Evolutionary conservation across 1,140 invertebrate genomes (phyloP), one percentile per base, ranked within the genome.

Genomic region (Mamestra configurata): DNA sequence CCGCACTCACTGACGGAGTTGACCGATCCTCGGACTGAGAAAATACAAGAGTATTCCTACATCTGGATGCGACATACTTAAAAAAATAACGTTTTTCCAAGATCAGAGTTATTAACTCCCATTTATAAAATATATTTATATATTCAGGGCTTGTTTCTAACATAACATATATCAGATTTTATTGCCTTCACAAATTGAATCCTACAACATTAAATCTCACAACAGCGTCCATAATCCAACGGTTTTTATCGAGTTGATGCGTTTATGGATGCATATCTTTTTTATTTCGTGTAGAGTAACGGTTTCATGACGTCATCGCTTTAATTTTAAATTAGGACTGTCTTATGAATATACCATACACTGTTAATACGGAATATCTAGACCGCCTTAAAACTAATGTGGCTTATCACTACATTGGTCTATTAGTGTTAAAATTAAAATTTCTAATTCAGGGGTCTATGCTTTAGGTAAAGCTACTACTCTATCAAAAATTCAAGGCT

Each of bases 1-100:
- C 95, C n/a, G 94, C 94, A 31, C 93, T 92, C 66, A 92, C 91
- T 40, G 90, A 92, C 55, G 95, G 94, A 61, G 95, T 95, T 49
- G 93, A 93, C 22, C 93, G 88, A 71, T 93, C 95, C 79, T 95
- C 95, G 73, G 90, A 88, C 94, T 95, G 84, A 15, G 81, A 77
- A 79, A 40, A n/a, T 35, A 40, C n/a, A 66, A 40, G 1, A 40
- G 10, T 40, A 37, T 31, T 64, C 59, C 11, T n/a, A n/a, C n/a
- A n/a, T n/a, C n/a, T n/a, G n/a, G n/a, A n/a, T n/a, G n/a, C n/a
- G n/a, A n/a, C n/a, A n/a, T n/a, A n/a, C n/a, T n/a, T n/a, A 31
- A 31, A 31, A 31, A 31, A 31, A 3, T 31, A 31, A 31, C 27
- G 5, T 3, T 31, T 3, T 31, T 31, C 27, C 27, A n/a, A n/a